Evolutionary conservation across 1,140 invertebrate genomes (phyloP).

Genomic region (Stegodyphus dumicola): DNA sequence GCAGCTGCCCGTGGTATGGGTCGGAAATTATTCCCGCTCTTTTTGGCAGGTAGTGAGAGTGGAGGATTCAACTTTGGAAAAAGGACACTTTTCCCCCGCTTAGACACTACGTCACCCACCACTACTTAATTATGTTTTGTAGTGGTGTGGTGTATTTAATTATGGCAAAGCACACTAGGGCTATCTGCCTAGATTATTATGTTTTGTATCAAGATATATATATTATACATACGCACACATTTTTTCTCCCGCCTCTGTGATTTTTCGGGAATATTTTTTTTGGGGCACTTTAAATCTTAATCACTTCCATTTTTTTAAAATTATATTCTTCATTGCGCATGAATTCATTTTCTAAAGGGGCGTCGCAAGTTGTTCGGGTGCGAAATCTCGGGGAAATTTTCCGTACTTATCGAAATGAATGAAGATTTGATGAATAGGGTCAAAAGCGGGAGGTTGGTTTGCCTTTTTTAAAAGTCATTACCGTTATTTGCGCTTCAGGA

Average conservation of each 20-base stretch:
- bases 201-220: background rate
- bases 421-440: constrained; percentile 51
- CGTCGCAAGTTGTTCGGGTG: no score
- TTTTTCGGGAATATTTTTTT: no score
- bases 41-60: constrained; percentile 29
- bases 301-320: background rate
- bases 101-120: background rate
- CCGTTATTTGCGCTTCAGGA: background rate
- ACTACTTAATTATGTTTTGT: constrained; percentile 30
- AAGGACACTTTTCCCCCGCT: background rate
- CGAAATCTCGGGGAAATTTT: constrained; percentile 8
- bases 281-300: no score
- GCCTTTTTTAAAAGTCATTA: constrained; percentile 53
- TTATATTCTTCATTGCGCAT: background rate
- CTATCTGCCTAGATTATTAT: no score
- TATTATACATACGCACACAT: no score
- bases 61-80: background rate
- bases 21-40: constrained; percentile 32
- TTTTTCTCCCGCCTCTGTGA: no score
- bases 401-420: constrained; percentile 53
- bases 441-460: constrained; percentile 35
- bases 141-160: no score
- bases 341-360: background rate
- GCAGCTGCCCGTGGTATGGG: constrained; percentile 34
- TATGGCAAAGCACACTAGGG: no score